Evolutionary conservation across 2,888 invertebrate species (phyloP).

Genomic region (Hybos culiciformis): DNA sequence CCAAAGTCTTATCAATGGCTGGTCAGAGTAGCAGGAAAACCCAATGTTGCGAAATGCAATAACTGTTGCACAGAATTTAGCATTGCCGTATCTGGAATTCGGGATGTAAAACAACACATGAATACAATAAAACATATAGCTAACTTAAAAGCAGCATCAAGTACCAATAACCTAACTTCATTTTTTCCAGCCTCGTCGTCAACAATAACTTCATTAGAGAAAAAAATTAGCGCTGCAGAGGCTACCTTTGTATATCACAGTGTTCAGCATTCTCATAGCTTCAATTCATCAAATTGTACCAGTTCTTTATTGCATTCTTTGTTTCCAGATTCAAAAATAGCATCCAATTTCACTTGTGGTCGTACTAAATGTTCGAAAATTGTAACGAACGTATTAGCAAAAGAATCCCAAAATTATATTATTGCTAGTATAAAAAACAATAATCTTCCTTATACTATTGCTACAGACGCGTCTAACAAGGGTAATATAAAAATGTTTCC

Average conservation of each 20-base stretch:
- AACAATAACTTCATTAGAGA: not conserved
- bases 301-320: constrained; percentile 1
- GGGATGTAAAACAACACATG: no score
- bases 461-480: constrained; percentile 3
- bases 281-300: constrained; percentile 1
- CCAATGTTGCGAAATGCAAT: not conserved
- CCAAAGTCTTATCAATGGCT: constrained; percentile 1
- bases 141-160: not conserved
- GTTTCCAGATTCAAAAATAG: constrained; percentile 4
- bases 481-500: constrained; percentile 2
- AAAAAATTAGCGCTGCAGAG: constrained; percentile 2
- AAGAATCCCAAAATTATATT: not conserved
- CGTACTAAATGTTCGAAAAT: constrained; percentile 2
- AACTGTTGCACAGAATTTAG: no score
- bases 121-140: not conserved
- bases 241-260: not conserved
- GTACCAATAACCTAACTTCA: not conserved
- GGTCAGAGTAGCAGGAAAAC: constrained; percentile 1
- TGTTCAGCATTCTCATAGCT: not conserved
- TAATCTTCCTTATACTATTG: not conserved
- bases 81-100: no score
- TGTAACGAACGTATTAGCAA: not conserved
- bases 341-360: constrained; percentile 3
- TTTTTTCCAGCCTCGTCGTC: not conserved
- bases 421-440: not conserved